Conservation (phyloP, 1,140 invertebrate genomes). For the Euwallacea similis region DNA sequence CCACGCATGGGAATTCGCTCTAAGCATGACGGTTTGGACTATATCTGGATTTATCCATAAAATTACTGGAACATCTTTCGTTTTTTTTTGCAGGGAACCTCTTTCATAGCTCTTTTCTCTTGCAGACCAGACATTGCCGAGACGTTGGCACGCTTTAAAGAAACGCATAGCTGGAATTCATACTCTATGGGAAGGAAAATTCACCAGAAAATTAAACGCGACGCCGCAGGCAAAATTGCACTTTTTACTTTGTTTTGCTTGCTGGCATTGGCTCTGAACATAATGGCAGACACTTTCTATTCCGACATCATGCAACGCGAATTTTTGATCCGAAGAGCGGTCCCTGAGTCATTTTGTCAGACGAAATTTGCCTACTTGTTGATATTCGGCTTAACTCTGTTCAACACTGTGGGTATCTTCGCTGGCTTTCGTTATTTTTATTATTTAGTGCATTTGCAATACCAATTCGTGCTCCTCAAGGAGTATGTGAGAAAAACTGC, state of each 20-base stretch:
- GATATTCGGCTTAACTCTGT: background rate
- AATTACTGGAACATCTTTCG: background rate
- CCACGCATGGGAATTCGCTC: background rate
- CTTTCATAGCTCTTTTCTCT: background rate
- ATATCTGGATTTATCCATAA: background rate
- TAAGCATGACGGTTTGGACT: background rate
- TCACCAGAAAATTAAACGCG: background rate
- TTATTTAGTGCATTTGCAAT: background rate
- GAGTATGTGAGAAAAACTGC: background rate
- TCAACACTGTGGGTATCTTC: background rate
- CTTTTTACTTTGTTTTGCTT: background rate
- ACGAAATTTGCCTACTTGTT: background rate
- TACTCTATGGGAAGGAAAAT: conserved; percentile 1
- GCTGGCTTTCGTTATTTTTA: background rate
- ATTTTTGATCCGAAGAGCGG: background rate
- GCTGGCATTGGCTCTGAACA: background rate
- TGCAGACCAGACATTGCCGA: background rate
- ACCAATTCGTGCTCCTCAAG: background rate
- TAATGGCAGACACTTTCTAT: background rate
- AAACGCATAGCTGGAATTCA: conserved; percentile 2
- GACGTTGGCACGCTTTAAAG: background rate
- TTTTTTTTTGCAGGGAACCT: background rate
- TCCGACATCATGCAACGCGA: background rate
- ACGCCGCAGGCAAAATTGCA: background rate
- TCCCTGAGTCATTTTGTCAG: background rate